These are phyloP conservation scores for Phytoseiulus persimilis DNA, from an alignment of 2,888 invertebrate genomes.

Conservation along the genomic window DNA sequence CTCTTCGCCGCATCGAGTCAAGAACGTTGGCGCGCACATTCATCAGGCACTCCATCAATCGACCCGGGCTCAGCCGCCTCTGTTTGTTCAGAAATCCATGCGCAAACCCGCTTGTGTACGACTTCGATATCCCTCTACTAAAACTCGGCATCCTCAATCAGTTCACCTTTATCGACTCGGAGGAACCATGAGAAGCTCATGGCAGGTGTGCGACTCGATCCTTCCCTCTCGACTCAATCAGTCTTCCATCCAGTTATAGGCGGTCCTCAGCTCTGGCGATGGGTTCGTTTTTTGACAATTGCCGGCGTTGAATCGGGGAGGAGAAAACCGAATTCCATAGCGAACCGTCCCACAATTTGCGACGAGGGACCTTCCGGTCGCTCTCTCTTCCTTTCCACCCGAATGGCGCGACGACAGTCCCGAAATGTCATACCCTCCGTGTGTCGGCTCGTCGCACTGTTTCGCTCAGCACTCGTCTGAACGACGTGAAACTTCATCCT, in stretches of 20 bases:
- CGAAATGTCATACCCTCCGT: background rate
- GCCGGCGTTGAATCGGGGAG: background rate
- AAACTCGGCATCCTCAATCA: background rate
- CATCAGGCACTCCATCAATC: background rate
- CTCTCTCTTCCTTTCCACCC: background rate
- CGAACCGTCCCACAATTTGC: background rate
- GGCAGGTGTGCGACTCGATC: background rate
- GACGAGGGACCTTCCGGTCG: background rate
- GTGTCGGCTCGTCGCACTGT: background rate
- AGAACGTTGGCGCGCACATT: background rate
- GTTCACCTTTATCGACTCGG: background rate
- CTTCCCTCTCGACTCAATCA: background rate
- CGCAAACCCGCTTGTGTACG: too few species aligned
- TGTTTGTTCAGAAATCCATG: background rate
- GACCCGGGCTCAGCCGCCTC: background rate
- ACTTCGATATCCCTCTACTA: too few species aligned
- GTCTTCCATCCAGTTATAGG: background rate
- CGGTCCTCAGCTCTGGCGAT: too few species aligned
- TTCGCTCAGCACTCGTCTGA: background rate
- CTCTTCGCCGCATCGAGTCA: background rate
- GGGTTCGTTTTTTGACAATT: background rate
- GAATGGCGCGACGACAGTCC: background rate
- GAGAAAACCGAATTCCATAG: background rate
- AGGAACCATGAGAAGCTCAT: background rate
- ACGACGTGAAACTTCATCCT: background rate